Evolutionary conservation across 2,888 invertebrate species (phyloP), one percentile per base, ranked within the genome.

Genomic region (Xestia c-nigrum): DNA sequence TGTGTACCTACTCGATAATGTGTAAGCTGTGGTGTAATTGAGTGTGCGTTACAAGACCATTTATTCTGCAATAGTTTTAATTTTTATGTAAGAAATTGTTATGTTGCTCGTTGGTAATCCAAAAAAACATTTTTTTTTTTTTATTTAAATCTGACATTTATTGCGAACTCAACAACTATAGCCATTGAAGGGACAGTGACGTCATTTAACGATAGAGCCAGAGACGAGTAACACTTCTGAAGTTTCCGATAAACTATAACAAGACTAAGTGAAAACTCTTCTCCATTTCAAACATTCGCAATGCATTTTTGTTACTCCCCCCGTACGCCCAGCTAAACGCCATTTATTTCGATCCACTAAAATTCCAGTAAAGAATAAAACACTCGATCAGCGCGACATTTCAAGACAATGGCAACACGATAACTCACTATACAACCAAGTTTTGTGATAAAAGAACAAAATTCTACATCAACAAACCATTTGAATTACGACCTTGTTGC

Each of bases 311-410:
- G 24, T 72, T 72, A 5, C 43, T 82, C 77, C 71, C 75, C 71
- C 75, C 74, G 80, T 52, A 74, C 83, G 77, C 73, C 78, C 71
- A 84, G 76, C 80, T 84, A 85, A 88, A 88, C 86, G 84, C 76
- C 86, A 87, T 87, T 88, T 87, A 89, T 88, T 90, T 87, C 72
- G 84, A 88, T 87, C 89, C 87, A 86, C 86, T 85, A 86, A 89
- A 90, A 87, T 87, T 85, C 87, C 85, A 85, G 85, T 89, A 90
- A 91, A 89, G 90, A 89, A 90, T 89, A 90, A 91, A 92, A 91
- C 91, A 92, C 91, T 91, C 90, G 90, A 91, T 90, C 89, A 90
- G 89, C 80, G 89, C 88, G 90, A 91, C 93, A 91, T 91, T 90
- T 88, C 88, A 82, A 89, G 90, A 92, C 89, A 91, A 90, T 89